These are phyloP conservation scores for Raillietiella orientalis DNA, from an alignment of 2,888 invertebrate species.

Conservation along the genomic window DNA sequence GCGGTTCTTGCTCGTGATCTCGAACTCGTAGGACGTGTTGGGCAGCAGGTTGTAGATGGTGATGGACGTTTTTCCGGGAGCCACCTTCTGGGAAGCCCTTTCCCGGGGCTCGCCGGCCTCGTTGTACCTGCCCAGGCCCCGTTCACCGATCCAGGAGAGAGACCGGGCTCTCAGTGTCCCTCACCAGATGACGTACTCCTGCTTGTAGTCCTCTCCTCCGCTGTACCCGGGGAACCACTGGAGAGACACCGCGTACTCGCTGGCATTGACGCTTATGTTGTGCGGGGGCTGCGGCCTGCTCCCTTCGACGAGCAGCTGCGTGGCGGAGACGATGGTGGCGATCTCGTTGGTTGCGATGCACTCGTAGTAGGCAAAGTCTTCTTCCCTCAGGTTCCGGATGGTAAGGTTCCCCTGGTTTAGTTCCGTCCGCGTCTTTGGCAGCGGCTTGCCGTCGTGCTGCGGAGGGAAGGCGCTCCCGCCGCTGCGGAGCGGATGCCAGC, in stretches of 20 bases:
- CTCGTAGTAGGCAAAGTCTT: constrained; percentile 82
- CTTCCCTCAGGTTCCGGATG: constrained; percentile 47
- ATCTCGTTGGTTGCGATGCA: constrained; percentile 52
- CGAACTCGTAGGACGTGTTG: constrained; percentile 76
- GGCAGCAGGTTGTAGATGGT: constrained; percentile 69
- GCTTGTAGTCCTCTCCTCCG: constrained; percentile 46
- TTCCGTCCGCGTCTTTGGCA: constrained; percentile 45
- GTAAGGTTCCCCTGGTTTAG: constrained; percentile 63
- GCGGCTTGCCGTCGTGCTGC: constrained; percentile 40
- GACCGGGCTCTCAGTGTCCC: too few species aligned
- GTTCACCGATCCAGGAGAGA: background rate
- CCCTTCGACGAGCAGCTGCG: constrained; percentile 43
- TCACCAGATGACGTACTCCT: constrained; percentile 73
- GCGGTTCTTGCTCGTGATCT: constrained; percentile 75
- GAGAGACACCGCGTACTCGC: constrained; percentile 60
- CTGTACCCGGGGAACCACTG: constrained; percentile 82
- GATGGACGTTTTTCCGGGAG: constrained; percentile 59
- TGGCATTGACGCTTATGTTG: constrained; percentile 62
- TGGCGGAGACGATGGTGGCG: constrained; percentile 11
- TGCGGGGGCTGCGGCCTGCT: constrained; percentile 91
- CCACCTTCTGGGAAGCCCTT: constrained; percentile 76
- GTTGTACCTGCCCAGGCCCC: constrained; percentile 25
- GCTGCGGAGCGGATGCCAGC: constrained; percentile 7
- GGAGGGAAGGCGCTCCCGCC: background rate
- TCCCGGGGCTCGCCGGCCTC: constrained; percentile 35